Evolutionary conservation across 1,140 invertebrate genomes (phyloP).

Genomic region (Eubasilissa regina): DNA sequence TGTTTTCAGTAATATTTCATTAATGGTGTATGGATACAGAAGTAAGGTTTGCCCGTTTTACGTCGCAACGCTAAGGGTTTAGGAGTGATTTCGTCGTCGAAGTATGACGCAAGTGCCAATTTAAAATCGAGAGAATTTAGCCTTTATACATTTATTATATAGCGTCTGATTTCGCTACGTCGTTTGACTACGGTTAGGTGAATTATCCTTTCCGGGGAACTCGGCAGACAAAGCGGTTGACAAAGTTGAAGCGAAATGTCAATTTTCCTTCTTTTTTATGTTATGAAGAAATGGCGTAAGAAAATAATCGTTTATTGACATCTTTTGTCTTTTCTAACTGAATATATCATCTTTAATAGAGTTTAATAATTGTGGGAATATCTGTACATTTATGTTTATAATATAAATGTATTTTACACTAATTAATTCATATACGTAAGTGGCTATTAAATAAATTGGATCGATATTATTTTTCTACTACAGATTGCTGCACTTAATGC

Average conservation of each 20-base stretch:
- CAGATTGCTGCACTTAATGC: too few relatives aligned
- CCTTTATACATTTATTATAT: background rate
- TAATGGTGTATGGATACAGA: constrained; percentile 35
- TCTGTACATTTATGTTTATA: too few relatives aligned
- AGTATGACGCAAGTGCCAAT: constrained; percentile 39
- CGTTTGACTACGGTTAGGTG: constrained; percentile 1
- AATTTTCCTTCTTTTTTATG: constrained; percentile 54
- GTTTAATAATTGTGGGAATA: too few relatives aligned
- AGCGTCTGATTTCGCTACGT: background rate
- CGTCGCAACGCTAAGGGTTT: constrained; percentile 59
- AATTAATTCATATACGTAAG: too few relatives aligned
- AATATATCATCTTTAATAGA: too few relatives aligned
- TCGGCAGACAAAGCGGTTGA: constrained; percentile 57
- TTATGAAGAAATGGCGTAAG: constrained; percentile 27
- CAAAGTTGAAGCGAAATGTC: constrained; percentile 59
- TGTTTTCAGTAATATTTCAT: constrained; percentile 35
- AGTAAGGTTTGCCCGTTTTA: constrained; percentile 56
- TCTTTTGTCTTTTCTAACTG: background rate
- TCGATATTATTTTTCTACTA: too few relatives aligned
- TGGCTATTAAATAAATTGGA: too few relatives aligned
- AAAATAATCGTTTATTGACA: constrained; percentile 36
- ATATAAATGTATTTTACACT: too few relatives aligned
- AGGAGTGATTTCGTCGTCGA: constrained; percentile 55
- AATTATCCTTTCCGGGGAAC: constrained; percentile 50
- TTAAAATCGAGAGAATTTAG: constrained; percentile 12